Base-by-base conservation (phyloP, 2,113 vertebrate species). In the Hyaena hyaena region DNA sequence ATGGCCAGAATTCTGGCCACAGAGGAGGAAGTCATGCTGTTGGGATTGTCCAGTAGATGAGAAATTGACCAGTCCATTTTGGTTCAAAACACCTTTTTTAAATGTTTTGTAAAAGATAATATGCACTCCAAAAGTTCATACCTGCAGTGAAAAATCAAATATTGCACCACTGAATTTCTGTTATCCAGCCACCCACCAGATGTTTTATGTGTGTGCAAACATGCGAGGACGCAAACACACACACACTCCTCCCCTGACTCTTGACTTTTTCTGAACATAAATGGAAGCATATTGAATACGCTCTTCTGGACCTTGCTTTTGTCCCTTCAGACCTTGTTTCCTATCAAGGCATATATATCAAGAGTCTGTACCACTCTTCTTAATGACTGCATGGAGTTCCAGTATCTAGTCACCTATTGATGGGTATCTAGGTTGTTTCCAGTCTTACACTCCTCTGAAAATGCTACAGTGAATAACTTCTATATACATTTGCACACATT, bases 231-330 rank as follows among this genome's bases (percentile, higher is more conserved):
- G 28, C 28, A 15, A 15, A 48, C 24, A 21, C 63, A 10, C 19
- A 63, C 31, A 65, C 14, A 26, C 24, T 31, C 12, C 15, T 16
- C 5, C 33, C 0, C 39, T 1, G 0, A 10, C 26, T 17, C 28
- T 71, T 11, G 4, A 1, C 28, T 33, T 74, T 39, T 81, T 66
- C 61, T 79, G 33, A 63, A 83, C 45, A 10, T 43, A n/a, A 9
- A 10, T 11, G 23, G 48, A 19, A 33, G 50, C 6, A 2, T 33
- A 21, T 16, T 50, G 73, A 68, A 33, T 10, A 5, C 2, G 15
- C 15, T 68, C 24, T 39, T 39, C 71, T 26, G 4, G 43, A 79
- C 55, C 35, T 69, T 48, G 50, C 19, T 71, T n/a, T 33, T n/a
- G 35, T 88, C 28, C 45, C 10, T 15, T 24, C 35, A 77, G n/a